Base-by-base conservation (phyloP, 2,888 invertebrate species). In the Odiellus spinosus region DNA sequence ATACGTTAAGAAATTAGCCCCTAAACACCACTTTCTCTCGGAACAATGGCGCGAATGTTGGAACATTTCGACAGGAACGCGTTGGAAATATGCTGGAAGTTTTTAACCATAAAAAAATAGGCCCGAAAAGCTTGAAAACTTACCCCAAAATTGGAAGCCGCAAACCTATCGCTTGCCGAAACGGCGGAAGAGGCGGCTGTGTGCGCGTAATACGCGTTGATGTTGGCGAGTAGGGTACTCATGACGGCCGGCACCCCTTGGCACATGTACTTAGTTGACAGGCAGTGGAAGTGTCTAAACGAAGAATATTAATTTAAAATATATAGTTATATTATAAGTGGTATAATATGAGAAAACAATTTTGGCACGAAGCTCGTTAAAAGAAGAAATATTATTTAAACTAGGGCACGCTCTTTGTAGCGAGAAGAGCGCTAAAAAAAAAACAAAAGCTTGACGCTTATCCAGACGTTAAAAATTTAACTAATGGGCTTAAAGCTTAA, bases 111-210 rank as follows among this genome's bases (percentile, higher is more conserved):
- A n/a, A 6, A 8, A 26, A 26, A 6, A 8, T 26, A 26, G 26
- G 26, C 14, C n/a, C n/a, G 8, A 26, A 4, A 26, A 6, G 26
- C 8, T 26, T 26, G 4, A 6, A 8, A 17, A 60, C 77, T 74
- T 73, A 95, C 93, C 66, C 98, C 98, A 71, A 99, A 99, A 72
- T 99, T 99, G 59, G 96, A 96, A 49, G 98, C 98, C 55, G 96
- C 90, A 68, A 99, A 99, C 62, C 98, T 77, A 69, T 98, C 98
- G 58, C 93, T 91, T 44, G 98, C 98, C 14, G 96, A 96, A 15
- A 98, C 96, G 39, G 95, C 95, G 12, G 90, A 86, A 21, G 91
- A 87, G 8, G 91, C 91, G 20, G 96, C 95, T 1, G 96, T 96
- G 64, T 93, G 90, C 60, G 98, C 90, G 71, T 96, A 93, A 71